Evolutionary conservation across 2,113 vertebrate genomes (phyloP).

Genomic region (Caranx ignobilis): DNA sequence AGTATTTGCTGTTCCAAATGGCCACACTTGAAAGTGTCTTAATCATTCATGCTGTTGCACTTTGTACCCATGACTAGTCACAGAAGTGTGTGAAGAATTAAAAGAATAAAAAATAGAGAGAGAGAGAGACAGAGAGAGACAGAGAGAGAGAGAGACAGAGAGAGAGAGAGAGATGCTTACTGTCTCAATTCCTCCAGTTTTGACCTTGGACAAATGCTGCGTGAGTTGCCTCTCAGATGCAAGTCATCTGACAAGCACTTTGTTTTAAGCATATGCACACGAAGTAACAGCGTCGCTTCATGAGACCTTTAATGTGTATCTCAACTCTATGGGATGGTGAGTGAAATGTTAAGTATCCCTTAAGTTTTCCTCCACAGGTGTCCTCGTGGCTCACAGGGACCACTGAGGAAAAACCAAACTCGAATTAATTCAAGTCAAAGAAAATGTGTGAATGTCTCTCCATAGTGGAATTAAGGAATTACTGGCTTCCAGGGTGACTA

Average conservation of each 20-base stretch:
- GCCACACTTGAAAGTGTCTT: neutral
- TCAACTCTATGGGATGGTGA: neutral
- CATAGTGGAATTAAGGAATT: constrained; percentile 66
- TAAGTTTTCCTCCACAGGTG: constrained; percentile 57
- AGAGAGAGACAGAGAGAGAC: no score
- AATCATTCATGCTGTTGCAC: neutral
- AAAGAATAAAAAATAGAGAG: neutral
- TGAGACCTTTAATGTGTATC: neutral
- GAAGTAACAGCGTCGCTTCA: neutral
- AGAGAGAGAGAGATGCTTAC: neutral
- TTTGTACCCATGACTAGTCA: neutral
- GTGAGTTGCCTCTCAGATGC: neutral
- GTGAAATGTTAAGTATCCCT: neutral
- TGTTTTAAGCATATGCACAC: neutral
- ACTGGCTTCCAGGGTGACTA: constrained; percentile 62
- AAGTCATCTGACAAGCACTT: neutral
- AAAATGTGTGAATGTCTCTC: constrained; percentile 52
- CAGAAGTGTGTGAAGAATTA: neutral
- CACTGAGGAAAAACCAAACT: constrained; percentile 18
- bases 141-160: no score
- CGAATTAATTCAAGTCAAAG: constrained; percentile 33
- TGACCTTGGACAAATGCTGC: neutral
- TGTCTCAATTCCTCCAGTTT: neutral
- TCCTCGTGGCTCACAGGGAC: constrained; percentile 16
- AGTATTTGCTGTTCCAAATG: neutral